Evolutionary conservation across 2,113 vertebrate genomes (phyloP).

Genomic region (Tyrannus savana): DNA sequence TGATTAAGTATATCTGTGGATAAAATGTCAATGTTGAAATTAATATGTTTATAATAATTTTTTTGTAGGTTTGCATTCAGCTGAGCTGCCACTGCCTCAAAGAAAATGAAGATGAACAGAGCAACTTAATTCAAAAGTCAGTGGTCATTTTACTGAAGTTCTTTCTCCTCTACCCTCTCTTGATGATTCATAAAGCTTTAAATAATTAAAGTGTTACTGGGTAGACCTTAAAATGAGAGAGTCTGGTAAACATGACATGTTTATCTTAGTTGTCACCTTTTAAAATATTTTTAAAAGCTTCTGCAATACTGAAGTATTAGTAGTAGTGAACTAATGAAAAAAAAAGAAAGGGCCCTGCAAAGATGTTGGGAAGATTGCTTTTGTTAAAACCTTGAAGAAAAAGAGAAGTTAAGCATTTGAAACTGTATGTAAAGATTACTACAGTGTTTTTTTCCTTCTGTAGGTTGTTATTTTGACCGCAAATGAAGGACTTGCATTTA

Average conservation of each 20-base stretch:
- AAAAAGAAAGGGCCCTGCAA: neutral
- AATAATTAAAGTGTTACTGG: neutral
- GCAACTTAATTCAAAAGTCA: slow-evolving; percentile 54
- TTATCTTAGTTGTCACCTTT: neutral
- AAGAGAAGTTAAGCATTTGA: neutral
- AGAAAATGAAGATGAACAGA: slow-evolving; percentile 58
- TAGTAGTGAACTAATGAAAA: neutral
- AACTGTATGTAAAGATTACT: neutral
- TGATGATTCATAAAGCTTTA: neutral
- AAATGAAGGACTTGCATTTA: neutral
- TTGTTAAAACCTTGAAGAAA: neutral
- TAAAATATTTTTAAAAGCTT: neutral
- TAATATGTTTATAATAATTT: neutral
- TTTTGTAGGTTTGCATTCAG: slow-evolving; percentile 40
- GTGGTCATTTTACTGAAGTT: slow-evolving; percentile 19
- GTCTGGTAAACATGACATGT: neutral
- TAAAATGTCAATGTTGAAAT: neutral
- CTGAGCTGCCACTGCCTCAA: neutral
- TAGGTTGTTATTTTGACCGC: neutral
- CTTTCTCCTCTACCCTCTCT: too few species aligned
- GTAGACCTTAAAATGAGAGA: neutral
- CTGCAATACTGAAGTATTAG: neutral
- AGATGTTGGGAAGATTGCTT: neutral
- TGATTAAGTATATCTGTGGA: neutral
- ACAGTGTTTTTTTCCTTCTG: neutral